A percentile compares a stretch with the other conserved stretches of the same genome.
Conservation (phyloP, 2,113 vertebrate species). For the Nannobrachium achirus region DNA sequence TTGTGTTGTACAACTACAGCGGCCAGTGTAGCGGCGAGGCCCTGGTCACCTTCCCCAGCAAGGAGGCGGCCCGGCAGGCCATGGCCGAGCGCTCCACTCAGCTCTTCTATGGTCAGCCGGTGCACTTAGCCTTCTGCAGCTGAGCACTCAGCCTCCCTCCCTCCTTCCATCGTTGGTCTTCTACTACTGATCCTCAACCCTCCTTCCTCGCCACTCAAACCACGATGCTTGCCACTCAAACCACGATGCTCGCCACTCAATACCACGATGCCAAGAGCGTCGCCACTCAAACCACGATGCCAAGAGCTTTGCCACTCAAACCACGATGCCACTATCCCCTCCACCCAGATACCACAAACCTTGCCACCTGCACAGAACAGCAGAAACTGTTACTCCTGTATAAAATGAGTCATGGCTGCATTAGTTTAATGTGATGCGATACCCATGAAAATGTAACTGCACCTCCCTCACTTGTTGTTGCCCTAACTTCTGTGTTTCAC, state of each 20-base stretch:
- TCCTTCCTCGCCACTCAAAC: too few relatives aligned
- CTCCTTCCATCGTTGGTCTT: not conserved
- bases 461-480: slow-evolving; percentile 1
- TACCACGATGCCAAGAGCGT: too few relatives aligned
- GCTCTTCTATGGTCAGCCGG: slow-evolving; percentile 79
- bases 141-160: slow-evolving; percentile 47
- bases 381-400: too few relatives aligned
- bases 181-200: slow-evolving; percentile 3
- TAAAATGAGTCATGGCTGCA: too few relatives aligned
- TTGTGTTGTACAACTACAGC: slow-evolving; percentile 88
- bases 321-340: too few relatives aligned
- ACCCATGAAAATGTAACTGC: not conserved
- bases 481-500: slow-evolving; percentile 24
- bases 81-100: slow-evolving; percentile 83
- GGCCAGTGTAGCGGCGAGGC: slow-evolving; percentile 92
- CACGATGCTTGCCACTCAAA: too few relatives aligned
- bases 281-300: too few relatives aligned
- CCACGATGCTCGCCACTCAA: too few relatives aligned
- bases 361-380: too few relatives aligned
- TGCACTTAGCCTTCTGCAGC: slow-evolving; percentile 83
- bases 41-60: slow-evolving; percentile 87
- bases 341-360: too few relatives aligned
- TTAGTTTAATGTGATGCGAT: not conserved
- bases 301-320: too few relatives aligned
- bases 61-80: slow-evolving; percentile 84